A percentile compares a stretch with the other conserved stretches of the same genome.
Conservation (phyloP, 1,140 invertebrate species). For the Hylyphantes graminicola region DNA sequence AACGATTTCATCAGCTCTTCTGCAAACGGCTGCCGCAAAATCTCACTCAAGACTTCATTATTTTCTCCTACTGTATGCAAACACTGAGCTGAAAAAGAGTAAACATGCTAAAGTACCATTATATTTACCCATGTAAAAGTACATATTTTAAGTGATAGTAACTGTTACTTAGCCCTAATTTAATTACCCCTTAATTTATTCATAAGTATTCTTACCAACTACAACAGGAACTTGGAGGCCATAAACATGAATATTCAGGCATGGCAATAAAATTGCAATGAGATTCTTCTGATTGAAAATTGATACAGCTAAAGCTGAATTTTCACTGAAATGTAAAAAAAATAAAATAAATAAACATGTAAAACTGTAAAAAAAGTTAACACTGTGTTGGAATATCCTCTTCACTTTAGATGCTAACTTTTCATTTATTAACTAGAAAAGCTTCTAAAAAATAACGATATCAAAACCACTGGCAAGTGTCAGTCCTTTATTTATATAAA, state of each 20-base stretch:
- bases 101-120: neutral
- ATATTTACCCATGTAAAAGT: too few species aligned
- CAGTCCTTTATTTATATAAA: neutral
- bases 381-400: neutral
- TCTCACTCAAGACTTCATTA: constrained; percentile 70
- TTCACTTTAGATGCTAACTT: neutral
- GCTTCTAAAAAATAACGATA: neutral
- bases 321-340: constrained; percentile 68
- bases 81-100: constrained; percentile 71
- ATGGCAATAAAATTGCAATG: constrained; percentile 74
- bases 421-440: neutral
- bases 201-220: constrained; percentile 66
- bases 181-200: constrained; percentile 14
- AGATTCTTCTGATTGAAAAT: constrained; percentile 76
- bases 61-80: constrained; percentile 78
- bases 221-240: constrained; percentile 73
- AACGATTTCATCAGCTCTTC: constrained; percentile 2
- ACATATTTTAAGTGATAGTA: too few species aligned
- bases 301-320: constrained; percentile 75
- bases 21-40: constrained; percentile 54
- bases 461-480: neutral
- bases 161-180: too few species aligned
- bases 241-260: constrained; percentile 74
- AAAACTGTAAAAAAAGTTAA: neutral
- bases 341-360: neutral